Conservation (phyloP, 2,113 vertebrate genomes). For the Anseranas semipalmata region DNA sequence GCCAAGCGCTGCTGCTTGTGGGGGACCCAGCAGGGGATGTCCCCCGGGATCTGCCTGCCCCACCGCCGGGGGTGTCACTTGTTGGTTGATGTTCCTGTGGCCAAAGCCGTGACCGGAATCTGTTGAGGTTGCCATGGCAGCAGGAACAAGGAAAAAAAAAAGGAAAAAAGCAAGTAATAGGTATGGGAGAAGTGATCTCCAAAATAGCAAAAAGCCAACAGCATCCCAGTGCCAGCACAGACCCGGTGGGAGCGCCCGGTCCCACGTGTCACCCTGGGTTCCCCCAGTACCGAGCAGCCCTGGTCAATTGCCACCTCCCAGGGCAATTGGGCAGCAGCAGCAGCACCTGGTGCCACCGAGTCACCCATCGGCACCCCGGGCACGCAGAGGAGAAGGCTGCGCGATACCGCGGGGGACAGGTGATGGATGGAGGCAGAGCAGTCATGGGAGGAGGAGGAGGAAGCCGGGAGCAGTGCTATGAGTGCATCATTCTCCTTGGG, state of each 20-base stretch:
- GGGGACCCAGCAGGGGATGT: not conserved
- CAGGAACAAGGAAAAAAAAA: not conserved
- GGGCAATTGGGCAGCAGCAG: not conserved
- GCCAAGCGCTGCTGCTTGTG: not conserved
- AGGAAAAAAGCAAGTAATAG: not conserved
- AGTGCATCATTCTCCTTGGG: not conserved
- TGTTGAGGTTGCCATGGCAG: slow-evolving; percentile 71
- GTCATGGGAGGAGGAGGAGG: not conserved
- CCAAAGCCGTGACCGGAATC: slow-evolving; percentile 52
- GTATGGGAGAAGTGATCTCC: slow-evolving; percentile 15
- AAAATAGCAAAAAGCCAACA: not conserved
- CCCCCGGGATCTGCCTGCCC: not conserved
- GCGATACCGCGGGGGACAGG: no score
- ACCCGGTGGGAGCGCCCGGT: not conserved
- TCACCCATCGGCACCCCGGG: accelerated
- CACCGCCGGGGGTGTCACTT: not conserved
- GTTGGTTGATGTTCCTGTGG: slow-evolving; percentile 12
- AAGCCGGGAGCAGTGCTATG: not conserved
- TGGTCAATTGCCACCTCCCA: not conserved
- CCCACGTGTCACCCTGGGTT: not conserved
- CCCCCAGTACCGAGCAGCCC: not conserved
- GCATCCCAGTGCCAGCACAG: not conserved
- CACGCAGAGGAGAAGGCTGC: no score
- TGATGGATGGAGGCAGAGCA: not conserved
- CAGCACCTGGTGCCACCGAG: not conserved